Evolutionary conservation across 2,113 vertebrate species (phyloP), one percentile per base, ranked within the genome.

Genomic region (Hydrochoerus hydrochaeris): DNA sequence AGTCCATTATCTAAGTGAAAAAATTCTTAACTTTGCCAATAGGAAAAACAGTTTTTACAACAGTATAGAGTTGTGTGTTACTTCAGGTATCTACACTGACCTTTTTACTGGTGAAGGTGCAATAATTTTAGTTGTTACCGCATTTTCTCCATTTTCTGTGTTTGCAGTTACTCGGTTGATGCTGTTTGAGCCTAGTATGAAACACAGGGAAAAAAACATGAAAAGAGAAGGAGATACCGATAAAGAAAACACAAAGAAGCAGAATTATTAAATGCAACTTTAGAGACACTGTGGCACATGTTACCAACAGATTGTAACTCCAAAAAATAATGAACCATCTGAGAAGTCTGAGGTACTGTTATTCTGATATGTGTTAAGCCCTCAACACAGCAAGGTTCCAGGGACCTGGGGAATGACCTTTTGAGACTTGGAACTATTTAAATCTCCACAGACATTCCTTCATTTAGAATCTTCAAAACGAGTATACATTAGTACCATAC

Each of bases 81-180:
- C 82, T 85, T 85, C 44, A 49, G 69, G 52, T 81, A 85, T 69
- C 81, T 58, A 38, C 22, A 96, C 95, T 2, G 97, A 99, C 99
- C 99, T 99, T 99, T 99, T 99, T 71, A 99, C 94, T 82, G 98
- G 98, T 9, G 99, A 99, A 85, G 98, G 99, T 83, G 98, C 98
- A 65, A 98, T 98, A 84, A 98, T 98, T 98, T 98, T 99, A 69
- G 98, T 98, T 82, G 98, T 98, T 97, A 97, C 98, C 98, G 99
- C 99, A 90, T 98, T 98, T 97, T 98, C 98, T n/a, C 96, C 98
- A 95, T 98, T 98, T 96, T 98, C 98, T 88, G 69, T 75, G 88
- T 97, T 98, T 84, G 96, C 92, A 89, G 98, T 97, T 88, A 98
- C 87, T 91, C 97, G 98, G 71, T 93, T 99, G 90, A 98, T 94